Conservation (phyloP, 2,888 invertebrate species). For the Synanthedon formicaeformis region DNA sequence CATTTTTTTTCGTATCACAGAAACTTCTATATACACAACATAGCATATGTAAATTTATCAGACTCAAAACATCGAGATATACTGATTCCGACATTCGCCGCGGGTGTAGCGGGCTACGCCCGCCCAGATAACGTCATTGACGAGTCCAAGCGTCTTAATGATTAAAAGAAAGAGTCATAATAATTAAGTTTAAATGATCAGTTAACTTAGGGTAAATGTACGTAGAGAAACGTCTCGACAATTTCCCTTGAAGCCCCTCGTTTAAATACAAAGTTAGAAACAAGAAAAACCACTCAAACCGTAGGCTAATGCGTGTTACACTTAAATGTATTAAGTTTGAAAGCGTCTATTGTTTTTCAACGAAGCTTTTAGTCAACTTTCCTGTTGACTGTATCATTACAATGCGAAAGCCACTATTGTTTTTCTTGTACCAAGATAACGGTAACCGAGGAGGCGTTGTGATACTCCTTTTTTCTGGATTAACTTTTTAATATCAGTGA, state of each 20-base stretch:
- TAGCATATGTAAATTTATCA: no score
- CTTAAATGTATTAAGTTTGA: not conserved
- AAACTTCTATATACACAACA: no score
- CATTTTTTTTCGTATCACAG: no score
- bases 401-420: slow-evolving; percentile 2
- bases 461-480: slow-evolving; percentile 26
- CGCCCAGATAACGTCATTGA: no score
- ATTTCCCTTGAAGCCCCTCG: not conserved
- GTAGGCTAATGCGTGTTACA: not conserved
- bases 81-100: no score
- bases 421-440: slow-evolving; percentile 14
- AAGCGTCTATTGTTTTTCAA: not conserved
- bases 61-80: no score
- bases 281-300: not conserved
- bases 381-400: not conserved
- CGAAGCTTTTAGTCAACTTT: not conserved
- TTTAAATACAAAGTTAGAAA: not conserved
- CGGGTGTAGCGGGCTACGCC: no score
- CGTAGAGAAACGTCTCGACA: not conserved
- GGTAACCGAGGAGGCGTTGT: slow-evolving; percentile 11
- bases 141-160: no score
- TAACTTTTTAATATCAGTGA: slow-evolving; percentile 43
- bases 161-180: no score
- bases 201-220: no score
- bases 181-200: no score